Evolutionary conservation across 2,797 vertebrate genomes (phyloP).

Genomic region (Platalea minor): DNA sequence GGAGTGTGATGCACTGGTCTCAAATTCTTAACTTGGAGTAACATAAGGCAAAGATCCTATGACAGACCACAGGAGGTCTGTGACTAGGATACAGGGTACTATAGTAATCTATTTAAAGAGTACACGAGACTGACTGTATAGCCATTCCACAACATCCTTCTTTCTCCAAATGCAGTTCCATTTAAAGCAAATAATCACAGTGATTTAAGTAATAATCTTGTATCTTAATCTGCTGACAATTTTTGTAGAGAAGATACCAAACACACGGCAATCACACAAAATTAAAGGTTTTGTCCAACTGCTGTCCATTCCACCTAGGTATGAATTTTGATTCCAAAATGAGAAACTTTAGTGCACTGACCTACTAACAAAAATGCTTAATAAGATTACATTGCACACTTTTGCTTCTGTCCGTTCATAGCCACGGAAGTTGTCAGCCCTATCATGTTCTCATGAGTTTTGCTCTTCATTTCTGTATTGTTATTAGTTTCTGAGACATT

Average conservation of each 20-base stretch:
- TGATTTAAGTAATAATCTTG: neutral
- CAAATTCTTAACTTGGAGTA: neutral
- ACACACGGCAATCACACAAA: neutral
- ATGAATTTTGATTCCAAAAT: constrained; percentile 20
- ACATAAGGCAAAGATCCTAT: neutral
- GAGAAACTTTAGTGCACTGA: neutral
- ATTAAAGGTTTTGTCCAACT: constrained; percentile 18
- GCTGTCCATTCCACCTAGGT: neutral
- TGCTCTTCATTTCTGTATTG: neutral
- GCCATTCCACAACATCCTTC: neutral
- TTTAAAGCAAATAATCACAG: neutral
- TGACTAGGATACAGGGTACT: neutral
- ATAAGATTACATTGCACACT: neutral
- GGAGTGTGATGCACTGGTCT: neutral
- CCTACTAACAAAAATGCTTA: constrained; percentile 1
- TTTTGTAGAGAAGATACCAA: neutral
- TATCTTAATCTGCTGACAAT: constrained; percentile 2
- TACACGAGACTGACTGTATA: neutral
- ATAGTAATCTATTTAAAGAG: neutral
- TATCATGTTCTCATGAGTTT: constrained; percentile 16
- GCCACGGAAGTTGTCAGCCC: neutral
- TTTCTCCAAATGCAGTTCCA: neutral
- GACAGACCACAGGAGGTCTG: neutral
- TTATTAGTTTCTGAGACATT: neutral
- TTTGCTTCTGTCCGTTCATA: constrained; percentile 29